Conservation (phyloP, 2,797 vertebrate species). For the Toxotes lorentzi region DNA sequence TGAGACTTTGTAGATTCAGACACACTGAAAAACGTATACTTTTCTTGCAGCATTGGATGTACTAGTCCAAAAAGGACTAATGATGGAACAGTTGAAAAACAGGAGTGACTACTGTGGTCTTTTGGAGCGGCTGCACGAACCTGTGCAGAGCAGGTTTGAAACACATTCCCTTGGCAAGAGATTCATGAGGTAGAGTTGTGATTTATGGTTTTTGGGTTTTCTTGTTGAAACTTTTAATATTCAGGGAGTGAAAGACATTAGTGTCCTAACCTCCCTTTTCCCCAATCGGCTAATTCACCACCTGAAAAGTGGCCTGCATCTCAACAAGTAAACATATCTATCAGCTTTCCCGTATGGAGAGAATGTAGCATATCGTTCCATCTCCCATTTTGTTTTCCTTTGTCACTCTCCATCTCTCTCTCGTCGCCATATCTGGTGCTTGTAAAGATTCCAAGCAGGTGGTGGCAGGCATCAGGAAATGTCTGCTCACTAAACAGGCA, state of each 20-base stretch:
- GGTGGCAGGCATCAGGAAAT: slow-evolving; percentile 52
- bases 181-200: slow-evolving; percentile 1
- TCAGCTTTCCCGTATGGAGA: background rate
- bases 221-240: slow-evolving; percentile 10
- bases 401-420: slow-evolving; percentile 18
- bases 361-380: background rate
- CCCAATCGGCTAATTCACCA: background rate
- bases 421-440: slow-evolving; percentile 39
- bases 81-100: background rate
- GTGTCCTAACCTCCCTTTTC: slow-evolving; percentile 1
- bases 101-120: background rate
- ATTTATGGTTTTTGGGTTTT: slow-evolving; percentile 8
- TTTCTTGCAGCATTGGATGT: background rate
- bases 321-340: background rate
- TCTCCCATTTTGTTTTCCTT: slow-evolving; percentile 6
- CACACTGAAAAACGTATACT: background rate
- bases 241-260: background rate
- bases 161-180: background rate
- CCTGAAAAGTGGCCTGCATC: slow-evolving; percentile 31
- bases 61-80: background rate
- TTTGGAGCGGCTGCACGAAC: background rate
- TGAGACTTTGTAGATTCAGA: slow-evolving; percentile 10
- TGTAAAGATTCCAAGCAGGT: slow-evolving; percentile 72
- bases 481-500: slow-evolving; percentile 64
- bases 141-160: background rate